Evolutionary conservation across 2,113 vertebrate genomes (phyloP).

Genomic region (Agapornis roseicollis): DNA sequence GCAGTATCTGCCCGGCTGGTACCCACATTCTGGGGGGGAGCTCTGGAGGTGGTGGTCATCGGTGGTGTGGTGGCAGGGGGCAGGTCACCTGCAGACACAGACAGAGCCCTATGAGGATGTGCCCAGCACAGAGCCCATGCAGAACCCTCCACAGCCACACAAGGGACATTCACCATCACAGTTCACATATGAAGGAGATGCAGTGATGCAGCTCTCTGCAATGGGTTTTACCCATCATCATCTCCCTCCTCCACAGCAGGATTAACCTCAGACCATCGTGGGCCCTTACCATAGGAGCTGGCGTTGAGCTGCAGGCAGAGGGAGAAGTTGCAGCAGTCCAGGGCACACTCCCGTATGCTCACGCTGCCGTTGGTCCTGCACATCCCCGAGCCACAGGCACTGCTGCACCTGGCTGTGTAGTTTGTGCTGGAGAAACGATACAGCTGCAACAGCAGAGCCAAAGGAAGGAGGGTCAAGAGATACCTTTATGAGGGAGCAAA

Average conservation of each 20-base stretch:
- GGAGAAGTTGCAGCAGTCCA: constrained; percentile 66
- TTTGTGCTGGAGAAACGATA: constrained; percentile 25
- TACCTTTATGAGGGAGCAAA: accelerated
- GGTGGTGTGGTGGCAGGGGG: not conserved
- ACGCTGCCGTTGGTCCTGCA: constrained; percentile 7
- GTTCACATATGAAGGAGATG: accelerated
- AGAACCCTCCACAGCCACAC: not conserved
- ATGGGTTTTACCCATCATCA: accelerated
- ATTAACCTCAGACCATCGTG: not conserved
- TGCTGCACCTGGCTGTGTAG: constrained; percentile 63
- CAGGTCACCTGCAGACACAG: constrained; percentile 25
- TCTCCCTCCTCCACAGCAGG: not conserved
- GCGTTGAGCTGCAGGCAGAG: constrained; percentile 69
- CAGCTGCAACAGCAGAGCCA: constrained; percentile 60
- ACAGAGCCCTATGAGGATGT: not conserved
- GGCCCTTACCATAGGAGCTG: constrained; percentile 21
- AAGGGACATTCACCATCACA: accelerated
- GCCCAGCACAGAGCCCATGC: not conserved
- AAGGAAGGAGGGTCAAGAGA: not conserved
- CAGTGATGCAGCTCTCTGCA: accelerated
- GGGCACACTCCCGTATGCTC: constrained; percentile 44
- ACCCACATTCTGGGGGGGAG: constrained; percentile 15
- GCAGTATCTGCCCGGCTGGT: accelerated
- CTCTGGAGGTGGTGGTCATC: not conserved
- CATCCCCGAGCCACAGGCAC: not conserved